Conservation (phyloP, 2,888 invertebrate genomes). For the Caenorhabditis sp. region DNA sequence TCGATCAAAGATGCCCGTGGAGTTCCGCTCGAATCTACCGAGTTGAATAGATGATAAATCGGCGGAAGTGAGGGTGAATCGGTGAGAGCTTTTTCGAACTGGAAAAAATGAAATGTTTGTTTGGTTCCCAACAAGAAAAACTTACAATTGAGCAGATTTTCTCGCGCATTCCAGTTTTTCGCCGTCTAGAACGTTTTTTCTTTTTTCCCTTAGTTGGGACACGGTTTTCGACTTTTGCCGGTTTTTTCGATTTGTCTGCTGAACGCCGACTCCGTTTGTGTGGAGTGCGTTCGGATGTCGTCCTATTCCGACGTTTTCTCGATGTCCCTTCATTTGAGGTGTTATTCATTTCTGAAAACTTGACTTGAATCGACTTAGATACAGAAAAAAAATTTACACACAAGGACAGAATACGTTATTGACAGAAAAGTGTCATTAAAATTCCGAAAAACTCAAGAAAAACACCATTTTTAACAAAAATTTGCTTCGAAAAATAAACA, state of each 20-base stretch:
- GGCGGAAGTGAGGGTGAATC: constrained; percentile 23
- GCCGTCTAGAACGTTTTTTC: background rate
- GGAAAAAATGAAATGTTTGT: constrained; percentile 8
- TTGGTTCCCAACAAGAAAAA: no score
- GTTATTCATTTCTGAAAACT: background rate
- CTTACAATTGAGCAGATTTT: constrained; percentile 18
- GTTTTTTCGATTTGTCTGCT: background rate
- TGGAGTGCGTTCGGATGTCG: background rate
- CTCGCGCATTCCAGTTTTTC: constrained; percentile 7
- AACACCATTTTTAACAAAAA: background rate
- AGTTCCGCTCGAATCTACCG: constrained; percentile 17
- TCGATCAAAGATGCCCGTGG: constrained; percentile 17
- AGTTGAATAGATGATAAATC: constrained; percentile 23
- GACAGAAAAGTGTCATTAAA: background rate
- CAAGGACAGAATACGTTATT: no score
- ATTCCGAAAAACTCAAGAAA: background rate
- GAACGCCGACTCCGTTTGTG: background rate
- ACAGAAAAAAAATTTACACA: no score
- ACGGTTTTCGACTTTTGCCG: background rate
- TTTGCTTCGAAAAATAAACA: background rate
- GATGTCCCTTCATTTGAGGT: background rate
- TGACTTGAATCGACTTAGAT: background rate
- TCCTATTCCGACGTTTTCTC: background rate
- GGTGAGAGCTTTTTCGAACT: constrained; percentile 29
- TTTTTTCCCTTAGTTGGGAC: background rate